Evolutionary conservation across 1,140 invertebrate species (phyloP).

Genomic region (Heliconius himera): DNA sequence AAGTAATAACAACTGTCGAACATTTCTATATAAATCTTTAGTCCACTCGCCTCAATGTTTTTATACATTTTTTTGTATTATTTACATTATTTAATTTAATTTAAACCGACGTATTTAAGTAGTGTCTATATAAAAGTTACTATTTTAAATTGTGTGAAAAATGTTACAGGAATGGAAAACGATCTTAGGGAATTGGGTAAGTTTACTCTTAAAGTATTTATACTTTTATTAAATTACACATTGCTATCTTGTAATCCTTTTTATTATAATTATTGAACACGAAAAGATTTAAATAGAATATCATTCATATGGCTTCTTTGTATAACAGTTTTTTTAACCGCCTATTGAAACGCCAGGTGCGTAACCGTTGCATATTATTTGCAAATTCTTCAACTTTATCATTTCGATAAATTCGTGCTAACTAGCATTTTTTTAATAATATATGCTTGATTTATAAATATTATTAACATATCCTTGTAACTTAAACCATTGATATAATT

Average conservation of each 20-base stretch:
- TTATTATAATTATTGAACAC: conserved; percentile 4
- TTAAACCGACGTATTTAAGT: conserved; percentile 18
- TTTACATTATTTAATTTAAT: conserved; percentile 30
- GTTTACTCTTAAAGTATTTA: conserved; percentile 11
- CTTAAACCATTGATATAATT: no score
- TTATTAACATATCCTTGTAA: no score
- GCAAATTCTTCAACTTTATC: conserved; percentile 1
- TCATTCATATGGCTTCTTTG: conserved; percentile 11
- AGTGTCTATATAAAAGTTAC: conserved; percentile 5
- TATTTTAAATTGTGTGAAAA: conserved; percentile 29
- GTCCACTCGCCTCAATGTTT: conserved; percentile 37
- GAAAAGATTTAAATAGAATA: conserved; percentile 9
- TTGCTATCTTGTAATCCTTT: neutral
- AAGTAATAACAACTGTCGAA: conserved; percentile 42
- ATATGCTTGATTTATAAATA: no score
- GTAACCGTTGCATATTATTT: conserved; percentile 9
- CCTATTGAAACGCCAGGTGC: conserved; percentile 25
- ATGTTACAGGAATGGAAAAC: conserved; percentile 73
- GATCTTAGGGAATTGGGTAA: conserved; percentile 73
- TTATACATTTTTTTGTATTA: conserved; percentile 24
- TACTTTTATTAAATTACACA: conserved; percentile 27
- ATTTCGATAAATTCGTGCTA: neutral
- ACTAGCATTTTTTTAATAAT: no score
- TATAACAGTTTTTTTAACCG: conserved; percentile 9
- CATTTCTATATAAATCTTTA: conserved; percentile 50